phyloP scores from a whole-genome alignment of 2,888 invertebrate genomes.

The Leptogaster cylindrica region DNA sequence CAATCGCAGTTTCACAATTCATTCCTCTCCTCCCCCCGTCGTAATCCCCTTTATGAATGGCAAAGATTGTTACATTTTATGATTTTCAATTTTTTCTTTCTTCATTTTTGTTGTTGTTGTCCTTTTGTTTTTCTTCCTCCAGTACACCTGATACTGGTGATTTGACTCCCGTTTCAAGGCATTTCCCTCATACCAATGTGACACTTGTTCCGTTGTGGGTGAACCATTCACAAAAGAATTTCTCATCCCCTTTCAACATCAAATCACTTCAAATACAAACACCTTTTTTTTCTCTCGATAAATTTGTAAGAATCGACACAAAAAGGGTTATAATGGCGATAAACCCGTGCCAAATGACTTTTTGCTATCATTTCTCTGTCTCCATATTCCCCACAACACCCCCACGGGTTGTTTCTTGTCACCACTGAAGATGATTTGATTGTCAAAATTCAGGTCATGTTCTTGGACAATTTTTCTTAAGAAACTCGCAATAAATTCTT shows the following conservation, averaged over 20 bases:
- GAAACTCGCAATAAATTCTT: slow-evolving; percentile 26
- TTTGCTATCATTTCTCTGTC: too few species aligned
- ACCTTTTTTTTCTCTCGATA: slow-evolving; percentile 19
- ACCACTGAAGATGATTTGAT: slow-evolving; percentile 21
- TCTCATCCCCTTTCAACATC: not conserved
- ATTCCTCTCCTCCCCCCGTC: slow-evolving; percentile 9
- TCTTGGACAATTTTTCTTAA: slow-evolving; percentile 21
- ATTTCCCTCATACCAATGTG: not conserved
- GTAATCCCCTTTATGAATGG: slow-evolving; percentile 23
- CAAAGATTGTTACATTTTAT: slow-evolving; percentile 20
- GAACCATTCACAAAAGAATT: not conserved
- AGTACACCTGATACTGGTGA: slow-evolving; percentile 10
- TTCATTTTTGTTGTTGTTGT: too few species aligned
- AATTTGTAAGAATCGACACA: slow-evolving; percentile 30
- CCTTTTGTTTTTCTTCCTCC: too few species aligned
- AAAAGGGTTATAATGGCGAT: slow-evolving; percentile 30
- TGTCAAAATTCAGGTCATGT: slow-evolving; percentile 33
- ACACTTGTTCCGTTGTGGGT: not conserved
- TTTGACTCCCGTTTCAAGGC: not conserved
- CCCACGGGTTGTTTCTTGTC: too few species aligned
- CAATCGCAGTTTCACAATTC: slow-evolving; percentile 13
- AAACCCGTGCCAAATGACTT: slow-evolving; percentile 25
- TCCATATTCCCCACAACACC: too few species aligned
- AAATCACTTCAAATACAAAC: slow-evolving; percentile 27
- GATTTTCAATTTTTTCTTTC: slow-evolving; percentile 34